phyloP scores from a whole-genome alignment of 2,797 vertebrate genomes.

The Megaceryle alcyon region DNA sequence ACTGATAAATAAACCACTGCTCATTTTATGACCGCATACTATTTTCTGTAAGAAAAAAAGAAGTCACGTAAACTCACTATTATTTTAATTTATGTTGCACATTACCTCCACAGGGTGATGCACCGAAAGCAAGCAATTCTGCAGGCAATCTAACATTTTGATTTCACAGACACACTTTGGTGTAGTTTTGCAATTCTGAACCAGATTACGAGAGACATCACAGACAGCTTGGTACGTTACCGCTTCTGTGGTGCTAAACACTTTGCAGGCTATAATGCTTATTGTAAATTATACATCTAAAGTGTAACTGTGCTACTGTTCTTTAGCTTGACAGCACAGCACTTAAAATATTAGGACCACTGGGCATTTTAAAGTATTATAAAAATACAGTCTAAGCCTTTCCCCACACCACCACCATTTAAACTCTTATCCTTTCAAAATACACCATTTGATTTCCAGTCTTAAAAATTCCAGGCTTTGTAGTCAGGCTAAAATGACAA shows the following conservation, averaged over 20 bases:
- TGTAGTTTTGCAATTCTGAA: neutral
- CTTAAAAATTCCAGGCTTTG: neutral
- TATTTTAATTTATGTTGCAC: neutral
- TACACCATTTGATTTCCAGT: neutral
- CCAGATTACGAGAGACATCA: neutral
- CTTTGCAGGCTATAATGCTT: neutral
- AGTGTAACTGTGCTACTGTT: neutral
- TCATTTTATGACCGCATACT: neutral
- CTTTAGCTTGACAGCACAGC: neutral
- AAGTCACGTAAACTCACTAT: neutral
- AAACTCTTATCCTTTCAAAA: neutral
- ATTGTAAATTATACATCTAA: neutral
- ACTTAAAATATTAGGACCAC: neutral
- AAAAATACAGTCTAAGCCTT: neutral
- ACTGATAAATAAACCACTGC: conserved; percentile 22
- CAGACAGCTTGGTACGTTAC: neutral
- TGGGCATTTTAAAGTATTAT: neutral
- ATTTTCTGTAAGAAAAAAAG: conserved; percentile 23
- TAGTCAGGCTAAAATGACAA: neutral
- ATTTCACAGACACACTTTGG: neutral
- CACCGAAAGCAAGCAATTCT: neutral
- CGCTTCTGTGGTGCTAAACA: neutral
- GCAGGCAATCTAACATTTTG: neutral
- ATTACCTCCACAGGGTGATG: neutral
- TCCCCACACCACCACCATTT: neutral